A percentile compares a stretch with the other conserved stretches of the same genome.
Conservation (phyloP, 2,888 invertebrate genomes). For the Cantharis rufa region DNA sequence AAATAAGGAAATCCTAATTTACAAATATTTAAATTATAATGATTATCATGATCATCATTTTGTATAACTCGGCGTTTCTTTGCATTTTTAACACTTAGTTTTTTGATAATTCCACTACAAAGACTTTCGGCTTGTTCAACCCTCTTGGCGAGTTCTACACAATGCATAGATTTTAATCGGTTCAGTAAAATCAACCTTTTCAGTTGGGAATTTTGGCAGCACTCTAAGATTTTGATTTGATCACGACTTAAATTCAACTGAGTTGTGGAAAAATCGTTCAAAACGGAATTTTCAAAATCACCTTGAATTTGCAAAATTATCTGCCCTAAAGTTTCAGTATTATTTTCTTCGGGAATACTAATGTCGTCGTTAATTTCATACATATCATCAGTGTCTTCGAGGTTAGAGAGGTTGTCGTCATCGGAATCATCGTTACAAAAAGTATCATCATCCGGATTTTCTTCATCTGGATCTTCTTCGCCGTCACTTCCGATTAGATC, state of each 20-base stretch:
- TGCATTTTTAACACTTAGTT: not conserved
- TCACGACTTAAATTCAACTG: not conserved
- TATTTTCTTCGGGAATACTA: not conserved
- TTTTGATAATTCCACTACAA: not conserved
- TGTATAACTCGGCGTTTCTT: not conserved
- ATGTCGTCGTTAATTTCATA: not conserved
- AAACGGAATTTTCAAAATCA: not conserved
- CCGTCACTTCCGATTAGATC: not conserved
- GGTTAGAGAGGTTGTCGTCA: too few species aligned
- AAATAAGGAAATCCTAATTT: conserved; percentile 66
- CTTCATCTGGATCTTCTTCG: not conserved
- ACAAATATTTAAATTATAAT: conserved; percentile 14
- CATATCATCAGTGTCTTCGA: not conserved
- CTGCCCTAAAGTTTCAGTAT: not conserved
- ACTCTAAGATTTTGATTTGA: conserved; percentile 27
- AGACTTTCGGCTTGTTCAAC: conserved; percentile 18
- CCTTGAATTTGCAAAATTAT: not conserved
- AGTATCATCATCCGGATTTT: not conserved
- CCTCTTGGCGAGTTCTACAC: conserved; percentile 37
- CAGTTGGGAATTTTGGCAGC: conserved; percentile 37
- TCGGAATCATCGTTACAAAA: not conserved
- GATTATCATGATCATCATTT: not conserved
- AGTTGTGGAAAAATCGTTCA: not conserved
- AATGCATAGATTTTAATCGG: conserved; percentile 39
- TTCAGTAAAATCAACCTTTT: conserved; percentile 41